A percentile compares a stretch with the other conserved stretches of the same genome.
These are phyloP conservation scores for Amblyornis subalaris DNA, from an alignment of 2,113 vertebrate species.

Conservation along the genomic window DNA sequence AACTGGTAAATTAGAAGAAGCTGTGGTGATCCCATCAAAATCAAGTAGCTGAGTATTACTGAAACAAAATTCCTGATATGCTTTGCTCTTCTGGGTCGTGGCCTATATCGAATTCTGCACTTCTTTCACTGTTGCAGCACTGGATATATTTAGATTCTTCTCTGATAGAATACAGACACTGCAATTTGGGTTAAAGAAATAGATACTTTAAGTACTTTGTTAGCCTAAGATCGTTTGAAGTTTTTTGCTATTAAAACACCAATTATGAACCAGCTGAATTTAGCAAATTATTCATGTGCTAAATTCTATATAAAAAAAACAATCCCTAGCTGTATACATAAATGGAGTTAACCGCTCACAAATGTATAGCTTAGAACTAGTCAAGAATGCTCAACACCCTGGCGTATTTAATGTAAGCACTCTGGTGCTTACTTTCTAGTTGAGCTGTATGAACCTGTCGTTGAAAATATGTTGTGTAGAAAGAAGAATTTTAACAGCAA, in stretches of 20 bases:
- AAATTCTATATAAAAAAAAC: background rate
- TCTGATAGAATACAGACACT: background rate
- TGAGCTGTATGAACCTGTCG: background rate
- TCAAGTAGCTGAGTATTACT: background rate
- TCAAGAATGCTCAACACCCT: background rate
- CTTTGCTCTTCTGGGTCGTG: background rate
- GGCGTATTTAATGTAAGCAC: background rate
- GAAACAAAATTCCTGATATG: background rate
- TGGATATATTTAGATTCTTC: conserved; percentile 7
- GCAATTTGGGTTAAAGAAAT: background rate
- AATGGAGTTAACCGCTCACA: background rate
- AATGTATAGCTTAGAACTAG: background rate
- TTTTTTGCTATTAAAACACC: background rate
- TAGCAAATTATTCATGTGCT: background rate
- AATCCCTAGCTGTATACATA: background rate
- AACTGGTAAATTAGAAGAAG: background rate
- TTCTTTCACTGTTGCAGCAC: background rate
- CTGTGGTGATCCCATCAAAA: background rate
- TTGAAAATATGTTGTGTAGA: rapidly evolving
- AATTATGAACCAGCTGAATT: background rate
- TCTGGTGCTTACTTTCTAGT: background rate
- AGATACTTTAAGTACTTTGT: background rate
- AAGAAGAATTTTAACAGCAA: background rate
- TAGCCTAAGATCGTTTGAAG: background rate
- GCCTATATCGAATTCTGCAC: background rate